Evolutionary conservation across 2,888 invertebrate species (phyloP).

Genomic region (Margaritifera margaritifera): DNA sequence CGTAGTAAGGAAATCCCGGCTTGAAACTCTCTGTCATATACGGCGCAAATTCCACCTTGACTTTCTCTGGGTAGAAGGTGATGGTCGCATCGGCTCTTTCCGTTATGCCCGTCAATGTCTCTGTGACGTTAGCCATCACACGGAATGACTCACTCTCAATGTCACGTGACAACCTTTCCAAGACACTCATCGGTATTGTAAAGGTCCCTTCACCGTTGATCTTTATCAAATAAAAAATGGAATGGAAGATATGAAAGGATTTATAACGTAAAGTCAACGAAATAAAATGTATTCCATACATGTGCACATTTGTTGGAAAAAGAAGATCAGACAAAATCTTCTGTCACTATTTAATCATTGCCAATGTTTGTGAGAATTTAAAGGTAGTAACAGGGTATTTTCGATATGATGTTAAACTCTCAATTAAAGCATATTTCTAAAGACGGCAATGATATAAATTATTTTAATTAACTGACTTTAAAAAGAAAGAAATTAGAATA

Average conservation of each 20-base stretch:
- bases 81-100: constrained; percentile 85
- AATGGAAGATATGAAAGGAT: not conserved
- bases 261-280: too few species aligned
- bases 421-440: not conserved
- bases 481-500: too few species aligned
- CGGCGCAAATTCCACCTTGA: constrained; percentile 66
- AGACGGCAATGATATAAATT: not conserved
- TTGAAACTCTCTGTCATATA: constrained; percentile 43
- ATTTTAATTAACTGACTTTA: too few species aligned
- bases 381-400: not conserved
- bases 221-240: constrained; percentile 16
- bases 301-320: not conserved
- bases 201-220: constrained; percentile 43
- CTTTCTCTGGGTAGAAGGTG: constrained; percentile 84
- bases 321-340: not conserved
- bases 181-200: constrained; percentile 24
- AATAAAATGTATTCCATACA: not conserved
- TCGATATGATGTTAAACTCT: too few species aligned
- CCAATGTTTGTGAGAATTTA: not conserved
- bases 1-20: constrained; percentile 27
- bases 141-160: constrained; percentile 22
- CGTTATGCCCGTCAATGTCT: constrained; percentile 86
- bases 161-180: constrained; percentile 29
- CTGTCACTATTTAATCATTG: too few species aligned
- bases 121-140: constrained; percentile 86